Base-by-base conservation (phyloP, 2,888 invertebrate species). In the Malthinus seriepunctatus region DNA sequence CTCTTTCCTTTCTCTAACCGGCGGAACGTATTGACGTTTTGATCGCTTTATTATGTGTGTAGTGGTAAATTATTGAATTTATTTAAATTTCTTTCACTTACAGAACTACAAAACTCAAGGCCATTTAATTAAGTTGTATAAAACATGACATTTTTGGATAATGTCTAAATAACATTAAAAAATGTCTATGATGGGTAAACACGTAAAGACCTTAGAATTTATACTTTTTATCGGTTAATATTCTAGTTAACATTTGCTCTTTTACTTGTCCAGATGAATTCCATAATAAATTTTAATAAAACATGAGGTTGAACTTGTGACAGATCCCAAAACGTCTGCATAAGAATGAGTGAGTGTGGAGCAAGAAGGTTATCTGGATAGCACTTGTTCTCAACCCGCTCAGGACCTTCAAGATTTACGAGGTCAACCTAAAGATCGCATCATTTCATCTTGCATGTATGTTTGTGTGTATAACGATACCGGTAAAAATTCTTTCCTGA, bases 361-460 rank as follows among this genome's bases (percentile, higher is more conserved):
- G 71, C 71, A 69, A 69, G 70, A 67, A 70, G 76, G 76, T 76
- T 76, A 76, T 76, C 76, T 73, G 73, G 71, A 70, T 70, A 70
- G 73, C 75, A 75, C 75, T 76, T 75, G 75, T 74, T 75, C 72
- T 70, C 71, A 71, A 71, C 71, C 71, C 70, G 71, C 71, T 70
- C 71, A 66, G 69, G 70, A 69, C 68, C 70, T 64, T 64, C 65
- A 66, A 71, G 72, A 76, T 76, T 75, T 76, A 76, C 73, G 73
- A 72, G 71, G 64, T 69, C 74, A 71, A 69, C 72, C 72, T 71
- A 68, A 23, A 72, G 73, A 73, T 73, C 74, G 68, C 71, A 69
- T 75, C 74, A 75, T 71, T 70, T 73, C 69, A 67, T 64, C 62
- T 61, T 46, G 15, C 12, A 14, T 42, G 39, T 42, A 34, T 23